A percentile compares a stretch with the other conserved stretches of the same genome.
These are phyloP conservation scores for Calephelis nemesis DNA, from an alignment of 1,140 invertebrate genomes.

Conservation along the genomic window DNA sequence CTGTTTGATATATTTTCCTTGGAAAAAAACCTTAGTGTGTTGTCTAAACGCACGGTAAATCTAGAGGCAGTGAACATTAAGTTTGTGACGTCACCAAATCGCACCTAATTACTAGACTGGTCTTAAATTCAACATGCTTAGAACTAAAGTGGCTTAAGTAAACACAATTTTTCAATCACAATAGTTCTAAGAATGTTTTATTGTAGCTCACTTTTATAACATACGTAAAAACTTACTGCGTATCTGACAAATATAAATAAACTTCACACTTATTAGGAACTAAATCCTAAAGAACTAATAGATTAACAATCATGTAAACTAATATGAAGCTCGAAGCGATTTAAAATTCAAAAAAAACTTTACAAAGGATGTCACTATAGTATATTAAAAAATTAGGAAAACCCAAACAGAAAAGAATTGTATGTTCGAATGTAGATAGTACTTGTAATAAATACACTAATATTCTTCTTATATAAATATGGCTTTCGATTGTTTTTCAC, in stretches of 20 bases:
- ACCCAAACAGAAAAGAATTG: too few species aligned
- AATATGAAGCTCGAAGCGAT: constrained; percentile 31
- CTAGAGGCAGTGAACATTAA: constrained; percentile 42
- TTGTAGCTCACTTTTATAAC: neutral
- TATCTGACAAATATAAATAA: constrained; percentile 31
- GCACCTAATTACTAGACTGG: too few species aligned
- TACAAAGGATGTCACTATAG: too few species aligned
- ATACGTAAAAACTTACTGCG: neutral
- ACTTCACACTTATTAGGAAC: constrained; percentile 36
- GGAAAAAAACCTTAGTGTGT: constrained; percentile 19
- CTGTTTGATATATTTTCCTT: constrained; percentile 23
- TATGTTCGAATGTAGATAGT: too few species aligned
- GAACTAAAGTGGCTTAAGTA: too few species aligned
- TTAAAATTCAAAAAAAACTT: neutral
- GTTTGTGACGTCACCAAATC: constrained; percentile 30
- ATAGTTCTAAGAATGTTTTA: neutral
- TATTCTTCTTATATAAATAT: too few species aligned
- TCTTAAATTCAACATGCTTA: too few species aligned
- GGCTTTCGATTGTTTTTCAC: too few species aligned
- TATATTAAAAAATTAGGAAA: too few species aligned
- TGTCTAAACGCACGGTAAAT: constrained; percentile 41
- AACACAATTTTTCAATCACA: too few species aligned
- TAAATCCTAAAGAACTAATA: constrained; percentile 34
- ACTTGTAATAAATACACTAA: too few species aligned
- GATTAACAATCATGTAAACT: constrained; percentile 33